Base-by-base conservation (phyloP, 2,797 vertebrate species). In the Silurus lanzhouensis region DNA sequence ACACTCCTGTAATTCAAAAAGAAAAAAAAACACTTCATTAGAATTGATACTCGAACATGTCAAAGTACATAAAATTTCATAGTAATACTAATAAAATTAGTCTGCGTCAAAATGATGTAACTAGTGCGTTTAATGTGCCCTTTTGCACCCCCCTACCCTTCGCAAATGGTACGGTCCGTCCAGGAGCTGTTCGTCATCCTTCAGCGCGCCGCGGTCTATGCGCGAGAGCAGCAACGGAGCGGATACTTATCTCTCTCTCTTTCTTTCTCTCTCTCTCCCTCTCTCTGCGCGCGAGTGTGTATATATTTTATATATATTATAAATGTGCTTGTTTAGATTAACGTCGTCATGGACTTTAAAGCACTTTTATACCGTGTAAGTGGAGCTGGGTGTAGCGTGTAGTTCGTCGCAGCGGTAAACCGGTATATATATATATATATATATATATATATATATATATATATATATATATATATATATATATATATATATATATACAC, bases 81-180 rank as follows among this genome's bases (percentile, higher is more conserved):
- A 19, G 27, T 72, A n/a, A 48, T 6, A 22, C 19, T 22, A 63
- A 63, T 20, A 63, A 27, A 52, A 66, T 64, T 10, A 48, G 44
- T 17, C n/a, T 64, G 78, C 63, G 63, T 66, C 27, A 66, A 27
- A 66, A 52, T 66, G 14, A 27, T 25, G 44, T 52, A 63, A 79
- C 38, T 64, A 13, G 17, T 13, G 15, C 38, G 61, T 63, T 15
- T 52, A 52, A 83, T 60, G 81, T 61, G 81, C 31, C 22, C 52
- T 83, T 83, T 46, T 63, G 48, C 25, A 1, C 0, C 48, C 84
- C 87, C 87, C 86, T 93, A 95, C 94, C 89, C 92, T 89, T 83
- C 27, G 92, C 91, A 94, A 94, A 95, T 97, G 97, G 97, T 97
- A 96, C 94, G 91, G 93, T 97, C 97, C 96, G 92, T 93, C 93